phyloP scores from a whole-genome alignment of 2,113 vertebrate species.

The Micronycteris hirsuta region DNA sequence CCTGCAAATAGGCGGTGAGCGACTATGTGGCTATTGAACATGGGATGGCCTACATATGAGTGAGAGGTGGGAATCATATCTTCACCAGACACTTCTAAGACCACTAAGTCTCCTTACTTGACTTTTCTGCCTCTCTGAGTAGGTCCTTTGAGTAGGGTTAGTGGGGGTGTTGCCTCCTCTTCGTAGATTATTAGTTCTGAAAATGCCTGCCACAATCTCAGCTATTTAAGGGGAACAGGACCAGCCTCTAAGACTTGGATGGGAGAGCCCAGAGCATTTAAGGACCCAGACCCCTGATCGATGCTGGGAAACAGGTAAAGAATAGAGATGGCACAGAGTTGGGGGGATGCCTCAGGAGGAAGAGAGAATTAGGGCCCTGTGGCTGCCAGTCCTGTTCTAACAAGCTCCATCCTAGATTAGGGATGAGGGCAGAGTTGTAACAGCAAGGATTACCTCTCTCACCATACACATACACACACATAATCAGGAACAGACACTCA shows the following conservation, averaged over 20 bases:
- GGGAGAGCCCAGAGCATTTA: background rate
- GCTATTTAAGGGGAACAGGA: background rate
- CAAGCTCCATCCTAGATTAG: constrained; percentile 9
- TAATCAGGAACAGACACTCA: background rate
- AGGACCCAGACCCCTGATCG: background rate
- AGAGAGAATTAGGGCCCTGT: background rate
- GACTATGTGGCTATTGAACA: background rate
- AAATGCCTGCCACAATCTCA: constrained; percentile 15
- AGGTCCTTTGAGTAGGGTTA: background rate
- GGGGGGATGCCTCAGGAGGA: background rate
- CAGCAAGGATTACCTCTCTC: background rate
- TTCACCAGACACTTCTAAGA: background rate
- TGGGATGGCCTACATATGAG: background rate
- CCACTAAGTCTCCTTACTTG: background rate
- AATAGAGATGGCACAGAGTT: background rate
- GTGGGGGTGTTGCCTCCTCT: background rate
- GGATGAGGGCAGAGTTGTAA: background rate
- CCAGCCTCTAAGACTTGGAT: background rate
- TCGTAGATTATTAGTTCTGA: constrained; percentile 22
- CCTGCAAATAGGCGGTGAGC: background rate
- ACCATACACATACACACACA: background rate
- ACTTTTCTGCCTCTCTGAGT: background rate
- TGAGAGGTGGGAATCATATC: background rate
- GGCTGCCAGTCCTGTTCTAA: background rate
- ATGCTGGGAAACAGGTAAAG: background rate